phyloP scores from a whole-genome alignment of 2,888 invertebrate genomes.

The Ischnus inquisitorius region DNA sequence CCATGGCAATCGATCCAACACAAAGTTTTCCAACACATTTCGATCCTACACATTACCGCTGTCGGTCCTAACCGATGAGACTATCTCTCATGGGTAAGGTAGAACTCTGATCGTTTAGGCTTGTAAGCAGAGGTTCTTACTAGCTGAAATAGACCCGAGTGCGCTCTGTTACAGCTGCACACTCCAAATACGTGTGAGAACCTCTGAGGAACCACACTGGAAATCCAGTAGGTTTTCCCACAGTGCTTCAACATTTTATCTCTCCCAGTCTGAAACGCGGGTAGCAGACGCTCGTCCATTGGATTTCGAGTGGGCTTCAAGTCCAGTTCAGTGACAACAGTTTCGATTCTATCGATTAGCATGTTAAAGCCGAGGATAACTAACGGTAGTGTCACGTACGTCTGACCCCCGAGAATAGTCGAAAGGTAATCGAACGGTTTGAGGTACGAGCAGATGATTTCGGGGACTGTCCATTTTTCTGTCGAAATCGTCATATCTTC shows the following conservation, averaged over 20 bases:
- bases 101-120: no score
- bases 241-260: slow-evolving; percentile 57
- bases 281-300: slow-evolving; percentile 23
- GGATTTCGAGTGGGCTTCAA: slow-evolving; percentile 27
- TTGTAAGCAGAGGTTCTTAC: no score
- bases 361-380: slow-evolving; percentile 54
- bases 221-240: slow-evolving; percentile 41
- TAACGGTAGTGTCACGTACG: slow-evolving; percentile 47
- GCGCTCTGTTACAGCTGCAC: no score
- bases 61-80: no score
- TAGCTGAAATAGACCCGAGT: no score
- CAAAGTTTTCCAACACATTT: no score
- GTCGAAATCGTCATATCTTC: background rate
- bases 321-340: slow-evolving; percentile 19
- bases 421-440: slow-evolving; percentile 31
- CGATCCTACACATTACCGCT: no score
- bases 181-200: no score
- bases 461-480: slow-evolving; percentile 31
- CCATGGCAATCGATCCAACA: no score
- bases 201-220: slow-evolving; percentile 41
- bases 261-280: slow-evolving; percentile 26
- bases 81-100: no score
- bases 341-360: slow-evolving; percentile 52
- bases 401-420: slow-evolving; percentile 31
- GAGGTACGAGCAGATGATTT: slow-evolving; percentile 24